Conservation (phyloP, 2,113 vertebrate genomes). For the Synchiropus splendidus region DNA sequence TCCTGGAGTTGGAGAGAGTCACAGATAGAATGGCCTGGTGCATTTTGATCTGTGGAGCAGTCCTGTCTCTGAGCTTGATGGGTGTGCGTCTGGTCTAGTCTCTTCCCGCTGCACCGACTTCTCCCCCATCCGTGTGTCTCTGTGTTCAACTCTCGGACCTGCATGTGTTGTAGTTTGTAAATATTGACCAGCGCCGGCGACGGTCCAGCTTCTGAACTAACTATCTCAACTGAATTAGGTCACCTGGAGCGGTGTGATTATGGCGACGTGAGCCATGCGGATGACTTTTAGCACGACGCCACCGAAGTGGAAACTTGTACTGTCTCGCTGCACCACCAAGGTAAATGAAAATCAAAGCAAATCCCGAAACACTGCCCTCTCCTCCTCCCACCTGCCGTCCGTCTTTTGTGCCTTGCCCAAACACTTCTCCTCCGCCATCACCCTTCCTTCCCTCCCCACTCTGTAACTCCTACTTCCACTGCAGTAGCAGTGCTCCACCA, state of each 20-base stretch:
- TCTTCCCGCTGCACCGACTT: conserved; percentile 41
- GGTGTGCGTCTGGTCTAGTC: conserved; percentile 53
- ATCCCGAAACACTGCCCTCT: conserved; percentile 42
- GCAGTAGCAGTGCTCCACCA: conserved; percentile 28
- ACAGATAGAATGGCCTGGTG: conserved; percentile 58
- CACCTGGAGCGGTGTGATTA: conserved; percentile 36
- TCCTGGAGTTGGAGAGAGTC: conserved; percentile 55
- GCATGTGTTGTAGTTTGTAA: conserved; percentile 57
- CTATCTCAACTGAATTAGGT: conserved; percentile 68
- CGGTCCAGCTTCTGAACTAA: conserved; percentile 57
- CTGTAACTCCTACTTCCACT: conserved; percentile 29
- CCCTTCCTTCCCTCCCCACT: conserved; percentile 1
- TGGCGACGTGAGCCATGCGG: conserved; percentile 41
- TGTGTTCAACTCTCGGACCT: conserved; percentile 52
- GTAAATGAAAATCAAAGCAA: conserved; percentile 44
- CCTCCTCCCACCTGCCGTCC: conserved; percentile 35
- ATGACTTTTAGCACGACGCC: conserved; percentile 51
- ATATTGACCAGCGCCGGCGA: conserved; percentile 11
- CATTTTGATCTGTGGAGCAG: conserved; percentile 65
- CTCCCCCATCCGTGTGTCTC: conserved; percentile 47
- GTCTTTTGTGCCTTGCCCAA: conserved; percentile 41
- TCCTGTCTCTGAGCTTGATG: conserved; percentile 39
- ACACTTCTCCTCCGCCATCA: conserved; percentile 12
- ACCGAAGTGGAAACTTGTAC: conserved; percentile 41
- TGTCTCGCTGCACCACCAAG: conserved; percentile 51